Conservation (phyloP, 2,888 invertebrate species). For the Drosophila mercatorum region DNA sequence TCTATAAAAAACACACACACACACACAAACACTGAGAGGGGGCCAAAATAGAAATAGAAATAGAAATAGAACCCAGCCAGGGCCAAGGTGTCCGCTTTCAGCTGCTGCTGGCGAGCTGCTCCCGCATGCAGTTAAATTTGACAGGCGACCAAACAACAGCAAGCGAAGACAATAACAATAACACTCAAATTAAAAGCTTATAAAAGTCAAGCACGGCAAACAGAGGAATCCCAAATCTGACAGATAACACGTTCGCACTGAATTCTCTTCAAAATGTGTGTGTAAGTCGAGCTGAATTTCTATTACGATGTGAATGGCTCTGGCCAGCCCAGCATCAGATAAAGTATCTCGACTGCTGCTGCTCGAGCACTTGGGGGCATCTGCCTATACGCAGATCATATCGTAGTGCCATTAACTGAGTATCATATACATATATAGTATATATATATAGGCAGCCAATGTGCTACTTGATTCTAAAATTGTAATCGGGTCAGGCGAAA, state of each 20-base stretch:
- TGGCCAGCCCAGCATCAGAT: constrained; percentile 56
- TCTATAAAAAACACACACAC: constrained; percentile 39
- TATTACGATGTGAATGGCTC: constrained; percentile 1
- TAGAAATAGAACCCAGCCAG: constrained; percentile 18
- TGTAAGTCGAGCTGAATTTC: constrained; percentile 56
- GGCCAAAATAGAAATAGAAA: neutral
- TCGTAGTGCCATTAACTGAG: constrained; percentile 41
- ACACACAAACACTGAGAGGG: neutral
- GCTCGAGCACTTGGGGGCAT: constrained; percentile 28
- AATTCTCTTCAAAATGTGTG: constrained; percentile 59
- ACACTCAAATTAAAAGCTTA: constrained; percentile 80
- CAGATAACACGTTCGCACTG: constrained; percentile 57
- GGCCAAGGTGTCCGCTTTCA: constrained; percentile 70
- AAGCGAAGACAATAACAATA: constrained; percentile 66
- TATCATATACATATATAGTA: constrained; percentile 7
- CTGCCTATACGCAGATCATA: constrained; percentile 25
- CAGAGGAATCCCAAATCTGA: constrained; percentile 61
- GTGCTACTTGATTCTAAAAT: constrained; percentile 38
- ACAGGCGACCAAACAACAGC: constrained; percentile 45
- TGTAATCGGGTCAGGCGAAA: constrained; percentile 10
- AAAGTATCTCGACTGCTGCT: constrained; percentile 55
- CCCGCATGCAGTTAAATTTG: constrained; percentile 57
- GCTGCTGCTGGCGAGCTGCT: constrained; percentile 7
- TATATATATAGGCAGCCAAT: constrained; percentile 17
- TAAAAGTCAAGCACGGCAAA: constrained; percentile 69